Conservation (phyloP, 2,888 invertebrate species). For the Oscheius sp. region DNA sequence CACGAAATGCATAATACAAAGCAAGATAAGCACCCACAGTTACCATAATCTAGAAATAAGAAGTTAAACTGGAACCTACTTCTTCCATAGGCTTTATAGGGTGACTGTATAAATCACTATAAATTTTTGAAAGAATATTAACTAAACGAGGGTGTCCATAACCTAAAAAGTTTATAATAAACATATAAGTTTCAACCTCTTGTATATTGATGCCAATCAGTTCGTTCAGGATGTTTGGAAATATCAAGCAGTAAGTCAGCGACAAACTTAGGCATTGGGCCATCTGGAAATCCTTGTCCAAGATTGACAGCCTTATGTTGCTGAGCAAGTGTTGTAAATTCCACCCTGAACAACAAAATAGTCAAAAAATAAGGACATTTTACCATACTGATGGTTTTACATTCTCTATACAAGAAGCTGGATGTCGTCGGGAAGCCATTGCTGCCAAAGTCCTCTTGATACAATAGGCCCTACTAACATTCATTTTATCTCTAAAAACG, state of each 20-base stretch:
- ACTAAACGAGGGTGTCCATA: constrained; percentile 78
- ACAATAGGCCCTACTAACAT: constrained; percentile 12
- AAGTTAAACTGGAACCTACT: constrained; percentile 74
- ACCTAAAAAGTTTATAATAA: constrained; percentile 36
- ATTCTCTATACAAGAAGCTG: constrained; percentile 40
- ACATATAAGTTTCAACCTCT: constrained; percentile 31
- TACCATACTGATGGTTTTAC: constrained; percentile 51
- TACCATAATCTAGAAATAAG: constrained; percentile 78
- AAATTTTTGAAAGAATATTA: constrained; percentile 83
- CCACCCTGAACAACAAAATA: constrained; percentile 63
- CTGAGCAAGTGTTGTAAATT: constrained; percentile 67
- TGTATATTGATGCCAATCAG: constrained; percentile 67
- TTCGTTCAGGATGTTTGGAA: constrained; percentile 55
- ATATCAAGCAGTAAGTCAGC: constrained; percentile 61
- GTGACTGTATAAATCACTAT: constrained; percentile 81
- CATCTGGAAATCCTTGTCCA: constrained; percentile 70
- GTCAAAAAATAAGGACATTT: constrained; percentile 1
- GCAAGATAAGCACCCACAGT: constrained; percentile 94
- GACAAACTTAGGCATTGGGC: constrained; percentile 64
- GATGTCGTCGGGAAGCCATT: constrained; percentile 22
- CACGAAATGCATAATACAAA: constrained; percentile 84
- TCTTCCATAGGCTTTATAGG: constrained; percentile 65
- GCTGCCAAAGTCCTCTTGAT: constrained; percentile 16
- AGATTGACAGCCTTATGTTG: constrained; percentile 69
- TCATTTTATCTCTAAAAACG: constrained; percentile 7